Evolutionary conservation across 2,797 vertebrate genomes (phyloP), one percentile per base, ranked within the genome.

Genomic region (Monodelphis domestica): DNA sequence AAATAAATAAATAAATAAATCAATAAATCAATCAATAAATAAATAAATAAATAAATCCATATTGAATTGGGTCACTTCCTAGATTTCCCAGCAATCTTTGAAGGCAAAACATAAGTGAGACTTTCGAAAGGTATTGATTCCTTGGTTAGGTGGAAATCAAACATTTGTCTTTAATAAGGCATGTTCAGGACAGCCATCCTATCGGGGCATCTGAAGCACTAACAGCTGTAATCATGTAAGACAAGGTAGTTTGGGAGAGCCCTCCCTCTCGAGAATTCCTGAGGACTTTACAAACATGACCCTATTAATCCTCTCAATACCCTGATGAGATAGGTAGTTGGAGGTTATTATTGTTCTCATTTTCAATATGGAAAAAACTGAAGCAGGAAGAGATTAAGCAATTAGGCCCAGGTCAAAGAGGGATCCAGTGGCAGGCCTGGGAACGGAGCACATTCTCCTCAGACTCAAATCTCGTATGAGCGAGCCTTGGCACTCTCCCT

Each of bases 351-450:
- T 95, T 95, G 94, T 93, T 95, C 53, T 92, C n/a, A 0, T 88
- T 97, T 97, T 97, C 93, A 91, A 96, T 95, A 94, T 95, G 96
- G 92, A 96, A 96, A 84, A 91, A 96, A 93, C 90, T 93, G 92
- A 97, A 96, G 95, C 93, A 91, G 94, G 94, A 92, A 94, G 87
- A 96, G 95, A 95, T 96, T 94, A 96, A 94, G 93, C 94, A 96
- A 96, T 97, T 96, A 95, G 92, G 95, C 54, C 38, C 54, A 96
- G 96, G 95, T 97, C 96, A 97, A 97, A 97, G 90, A 87, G 92
- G 90, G 92, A 97, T 51, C 84, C 92, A 94, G 94, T 94, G 95
- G 94, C 90, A 92, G 93, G 94, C 91, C 90, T 93, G 92, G 95
- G 95, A 96, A 96, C 90, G 87, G 94, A 96, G 94, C 89, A 93